phyloP scores from a whole-genome alignment of 2,113 vertebrate genomes.

The Rutilus rutilus region DNA sequence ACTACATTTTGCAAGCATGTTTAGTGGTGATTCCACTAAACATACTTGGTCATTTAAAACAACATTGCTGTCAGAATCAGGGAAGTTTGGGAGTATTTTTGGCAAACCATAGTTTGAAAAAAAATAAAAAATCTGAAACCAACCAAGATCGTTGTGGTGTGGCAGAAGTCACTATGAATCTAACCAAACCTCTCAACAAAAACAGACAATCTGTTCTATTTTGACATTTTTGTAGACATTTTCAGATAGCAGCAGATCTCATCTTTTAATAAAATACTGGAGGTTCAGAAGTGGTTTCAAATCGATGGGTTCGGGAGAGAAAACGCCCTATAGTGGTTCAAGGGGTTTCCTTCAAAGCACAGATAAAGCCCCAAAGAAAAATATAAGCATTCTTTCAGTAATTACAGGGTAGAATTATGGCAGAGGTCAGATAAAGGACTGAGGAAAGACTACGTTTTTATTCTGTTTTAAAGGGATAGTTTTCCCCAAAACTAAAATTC shows the following conservation, averaged over 20 bases:
- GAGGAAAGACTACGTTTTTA: constrained; percentile 50
- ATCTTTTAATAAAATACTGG: constrained; percentile 64
- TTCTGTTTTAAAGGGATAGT: constrained; percentile 57
- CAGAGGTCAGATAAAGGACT: constrained; percentile 70
- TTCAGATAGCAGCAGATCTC: constrained; percentile 36
- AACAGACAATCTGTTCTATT: constrained; percentile 51
- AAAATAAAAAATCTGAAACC: neutral
- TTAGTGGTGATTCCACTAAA: neutral
- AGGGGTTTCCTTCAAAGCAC: constrained; percentile 63
- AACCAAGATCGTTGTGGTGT: constrained; percentile 43
- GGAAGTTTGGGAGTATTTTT: neutral
- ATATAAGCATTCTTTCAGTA: constrained; percentile 56
- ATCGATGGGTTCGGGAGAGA: constrained; percentile 65
- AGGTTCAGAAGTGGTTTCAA: constrained; percentile 73
- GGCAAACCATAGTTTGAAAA: constrained; percentile 6
- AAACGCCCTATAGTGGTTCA: constrained; percentile 75
- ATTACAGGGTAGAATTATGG: constrained; percentile 66
- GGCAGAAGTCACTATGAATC: constrained; percentile 16
- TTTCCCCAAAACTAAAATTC: neutral
- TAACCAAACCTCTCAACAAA: constrained; percentile 44
- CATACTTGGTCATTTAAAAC: neutral
- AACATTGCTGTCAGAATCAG: neutral
- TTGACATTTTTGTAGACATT: constrained; percentile 49
- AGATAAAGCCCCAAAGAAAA: constrained; percentile 63
- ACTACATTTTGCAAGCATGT: too few relatives aligned